These are phyloP conservation scores for Drosophila mercatorum DNA, from an alignment of 2,888 invertebrate genomes.

Conservation along the genomic window DNA sequence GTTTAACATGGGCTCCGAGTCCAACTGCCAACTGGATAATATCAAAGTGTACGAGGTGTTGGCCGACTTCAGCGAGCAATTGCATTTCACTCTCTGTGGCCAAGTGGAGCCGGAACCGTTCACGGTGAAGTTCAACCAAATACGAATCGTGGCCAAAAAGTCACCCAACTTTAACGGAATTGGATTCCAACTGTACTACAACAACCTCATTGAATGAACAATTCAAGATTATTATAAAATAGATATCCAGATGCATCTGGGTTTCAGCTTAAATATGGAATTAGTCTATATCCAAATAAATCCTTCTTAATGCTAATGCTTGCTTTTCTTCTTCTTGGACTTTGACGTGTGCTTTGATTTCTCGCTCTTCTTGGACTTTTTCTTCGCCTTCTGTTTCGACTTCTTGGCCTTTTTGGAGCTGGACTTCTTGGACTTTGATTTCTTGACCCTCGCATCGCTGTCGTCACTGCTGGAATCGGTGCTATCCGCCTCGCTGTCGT, in stretches of 20 bases:
- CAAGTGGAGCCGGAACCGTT: conserved; percentile 82
- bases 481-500: conserved; percentile 64
- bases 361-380: conserved; percentile 65
- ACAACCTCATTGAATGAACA: background rate
- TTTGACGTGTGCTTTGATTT: conserved; percentile 42
- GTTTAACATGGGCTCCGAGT: conserved; percentile 88
- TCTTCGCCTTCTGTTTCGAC: conserved; percentile 62
- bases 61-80: conserved; percentile 69
- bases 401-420: conserved; percentile 58
- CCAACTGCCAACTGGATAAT: conserved; percentile 88
- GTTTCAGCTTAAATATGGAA: background rate
- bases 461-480: conserved; percentile 26
- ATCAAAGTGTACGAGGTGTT: conserved; percentile 87
- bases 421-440: conserved; percentile 43
- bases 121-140: conserved; percentile 83
- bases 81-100: conserved; percentile 84
- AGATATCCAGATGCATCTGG: background rate
- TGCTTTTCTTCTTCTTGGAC: conserved; percentile 69
- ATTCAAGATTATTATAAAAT: background rate
- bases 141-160: conserved; percentile 86
- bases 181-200: conserved; percentile 86
- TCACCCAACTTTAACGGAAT: conserved; percentile 89
- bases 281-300: background rate
- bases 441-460: conserved; percentile 21
- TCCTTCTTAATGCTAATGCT: conserved; percentile 38